These are phyloP conservation scores for Rugalucina vietnamica DNA, from an alignment of 2,888 invertebrate species.

Conservation along the genomic window DNA sequence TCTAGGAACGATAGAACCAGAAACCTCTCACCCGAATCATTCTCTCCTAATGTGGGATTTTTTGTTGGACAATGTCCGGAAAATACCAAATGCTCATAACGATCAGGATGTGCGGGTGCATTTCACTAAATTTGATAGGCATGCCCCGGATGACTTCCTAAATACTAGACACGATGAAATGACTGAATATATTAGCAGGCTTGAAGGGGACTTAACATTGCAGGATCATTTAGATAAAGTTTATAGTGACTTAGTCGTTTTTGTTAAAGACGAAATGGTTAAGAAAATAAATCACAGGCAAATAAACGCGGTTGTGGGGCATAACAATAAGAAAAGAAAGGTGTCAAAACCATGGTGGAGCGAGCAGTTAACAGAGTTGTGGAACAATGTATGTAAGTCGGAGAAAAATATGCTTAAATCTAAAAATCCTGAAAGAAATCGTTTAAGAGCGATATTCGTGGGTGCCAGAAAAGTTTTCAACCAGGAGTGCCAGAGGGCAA, in stretches of 20 bases:
- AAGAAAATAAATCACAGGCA: no score
- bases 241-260: neutral
- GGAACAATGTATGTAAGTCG: no score
- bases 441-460: neutral
- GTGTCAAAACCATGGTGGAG: no score
- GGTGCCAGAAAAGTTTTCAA: neutral
- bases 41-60: neutral
- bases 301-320: neutral
- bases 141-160: neutral
- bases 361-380: no score
- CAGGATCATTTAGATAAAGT: neutral
- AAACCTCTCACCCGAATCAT: neutral
- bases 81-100: no score
- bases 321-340: no score
- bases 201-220: neutral
- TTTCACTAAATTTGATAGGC: neutral
- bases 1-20: neutral
- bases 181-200: neutral
- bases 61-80: no score
- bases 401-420: no score
- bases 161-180: neutral
- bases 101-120: neutral
- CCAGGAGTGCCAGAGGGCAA: neutral
- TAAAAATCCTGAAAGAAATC: neutral
- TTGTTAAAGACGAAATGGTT: neutral